These are phyloP conservation scores for Otis tarda DNA, from an alignment of 2,113 vertebrate genomes.

Conservation along the genomic window DNA sequence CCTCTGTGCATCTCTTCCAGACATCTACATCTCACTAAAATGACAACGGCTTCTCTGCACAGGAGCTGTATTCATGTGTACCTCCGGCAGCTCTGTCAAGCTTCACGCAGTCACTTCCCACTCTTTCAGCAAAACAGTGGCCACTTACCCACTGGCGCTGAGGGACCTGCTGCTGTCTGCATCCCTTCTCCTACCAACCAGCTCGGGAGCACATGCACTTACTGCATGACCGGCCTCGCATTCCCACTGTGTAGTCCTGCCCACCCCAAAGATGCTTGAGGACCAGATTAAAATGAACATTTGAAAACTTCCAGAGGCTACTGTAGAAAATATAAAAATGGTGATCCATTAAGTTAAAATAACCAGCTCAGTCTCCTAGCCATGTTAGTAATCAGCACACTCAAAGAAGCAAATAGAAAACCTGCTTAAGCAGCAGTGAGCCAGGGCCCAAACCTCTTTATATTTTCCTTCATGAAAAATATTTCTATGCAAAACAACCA, in stretches of 20 bases:
- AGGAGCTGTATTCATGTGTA: neutral
- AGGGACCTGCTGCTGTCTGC: neutral
- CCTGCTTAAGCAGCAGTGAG: neutral
- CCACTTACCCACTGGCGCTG: fast-evolving
- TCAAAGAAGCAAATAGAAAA: neutral
- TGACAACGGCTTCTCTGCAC: neutral
- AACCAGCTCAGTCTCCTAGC: neutral
- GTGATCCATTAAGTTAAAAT: neutral
- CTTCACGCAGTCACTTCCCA: neutral
- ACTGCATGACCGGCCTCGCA: fast-evolving
- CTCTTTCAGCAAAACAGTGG: neutral
- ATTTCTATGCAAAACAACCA: neutral
- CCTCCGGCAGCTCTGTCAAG: neutral
- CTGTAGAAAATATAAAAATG: neutral
- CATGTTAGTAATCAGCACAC: neutral
- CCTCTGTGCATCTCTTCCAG: neutral
- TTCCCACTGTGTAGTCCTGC: neutral
- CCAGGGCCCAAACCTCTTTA: neutral
- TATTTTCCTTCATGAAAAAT: neutral
- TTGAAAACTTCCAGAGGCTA: neutral
- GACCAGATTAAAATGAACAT: neutral
- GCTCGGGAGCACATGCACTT: neutral
- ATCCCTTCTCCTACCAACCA: neutral
- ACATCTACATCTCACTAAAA: neutral
- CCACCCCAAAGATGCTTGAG: neutral